A percentile compares a stretch with the other conserved stretches of the same genome.
phyloP scores from a whole-genome alignment of 2,797 vertebrate genomes.

The Arctocebus calabarensis region DNA sequence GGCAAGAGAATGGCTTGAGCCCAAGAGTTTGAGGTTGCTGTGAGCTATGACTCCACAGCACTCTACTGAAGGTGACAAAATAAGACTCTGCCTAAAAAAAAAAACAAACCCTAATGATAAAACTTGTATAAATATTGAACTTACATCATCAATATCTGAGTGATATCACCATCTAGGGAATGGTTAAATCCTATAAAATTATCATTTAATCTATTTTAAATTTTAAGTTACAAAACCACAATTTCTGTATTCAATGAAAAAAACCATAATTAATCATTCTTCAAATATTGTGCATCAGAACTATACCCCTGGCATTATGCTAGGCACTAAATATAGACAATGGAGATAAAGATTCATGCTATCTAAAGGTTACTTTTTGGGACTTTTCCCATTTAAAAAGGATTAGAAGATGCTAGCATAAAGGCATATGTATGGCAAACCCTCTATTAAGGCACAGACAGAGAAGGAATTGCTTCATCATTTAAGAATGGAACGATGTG shows the following conservation, averaged over 20 bases:
- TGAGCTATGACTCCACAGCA: too few species aligned
- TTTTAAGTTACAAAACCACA: neutral
- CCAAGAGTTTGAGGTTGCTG: too few species aligned
- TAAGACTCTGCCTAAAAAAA: too few species aligned
- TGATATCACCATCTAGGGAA: neutral
- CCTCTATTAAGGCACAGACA: neutral
- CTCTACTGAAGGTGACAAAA: too few species aligned
- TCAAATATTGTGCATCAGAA: neutral
- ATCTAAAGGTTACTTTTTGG: neutral
- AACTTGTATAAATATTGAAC: neutral
- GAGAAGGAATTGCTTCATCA: neutral
- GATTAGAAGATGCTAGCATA: neutral
- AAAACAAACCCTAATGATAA: neutral
- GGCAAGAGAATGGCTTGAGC: too few species aligned
- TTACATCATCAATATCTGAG: neutral
- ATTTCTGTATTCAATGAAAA: slow-evolving; percentile 48
- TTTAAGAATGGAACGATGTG: neutral
- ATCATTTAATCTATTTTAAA: slow-evolving; percentile 9
- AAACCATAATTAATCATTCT: neutral
- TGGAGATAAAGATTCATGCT: neutral
- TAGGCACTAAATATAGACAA: neutral
- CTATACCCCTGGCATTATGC: neutral
- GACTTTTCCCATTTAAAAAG: neutral
- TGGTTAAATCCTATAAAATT: neutral
- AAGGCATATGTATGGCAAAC: neutral